These are phyloP conservation scores for Agrilus biguttatus DNA, from an alignment of 2,888 invertebrate genomes.

Conservation along the genomic window DNA sequence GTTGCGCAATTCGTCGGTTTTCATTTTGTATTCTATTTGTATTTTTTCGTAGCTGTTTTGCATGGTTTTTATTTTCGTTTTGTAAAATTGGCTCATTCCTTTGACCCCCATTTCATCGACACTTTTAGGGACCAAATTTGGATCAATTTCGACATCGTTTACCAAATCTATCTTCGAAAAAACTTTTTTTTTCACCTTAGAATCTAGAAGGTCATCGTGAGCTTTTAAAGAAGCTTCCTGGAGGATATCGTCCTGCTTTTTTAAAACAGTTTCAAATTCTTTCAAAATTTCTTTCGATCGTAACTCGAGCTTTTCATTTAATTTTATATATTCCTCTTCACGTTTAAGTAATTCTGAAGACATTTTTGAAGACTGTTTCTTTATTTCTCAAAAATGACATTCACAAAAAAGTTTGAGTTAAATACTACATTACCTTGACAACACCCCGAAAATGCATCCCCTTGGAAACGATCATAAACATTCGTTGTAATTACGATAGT, in stretches of 20 bases:
- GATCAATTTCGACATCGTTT: conserved; percentile 1
- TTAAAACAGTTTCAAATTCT: conserved; percentile 25
- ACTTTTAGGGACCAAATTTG: conserved; percentile 12
- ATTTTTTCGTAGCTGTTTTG: conserved; percentile 21
- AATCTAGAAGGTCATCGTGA: neutral
- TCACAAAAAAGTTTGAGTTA: too few species aligned
- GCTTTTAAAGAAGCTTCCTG: conserved; percentile 10
- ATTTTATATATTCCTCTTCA: conserved; percentile 27
- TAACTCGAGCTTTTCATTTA: conserved; percentile 28
- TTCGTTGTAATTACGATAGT: too few species aligned
- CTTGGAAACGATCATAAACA: too few species aligned
- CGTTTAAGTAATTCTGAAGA: conserved; percentile 23
- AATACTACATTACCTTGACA: too few species aligned
- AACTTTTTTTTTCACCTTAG: conserved; percentile 3
- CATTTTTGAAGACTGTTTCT: conserved; percentile 14
- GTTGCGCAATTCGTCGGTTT: conserved; percentile 25
- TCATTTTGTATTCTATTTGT: conserved; percentile 20
- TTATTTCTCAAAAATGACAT: too few species aligned
- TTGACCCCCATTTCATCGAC: conserved; percentile 23
- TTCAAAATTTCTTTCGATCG: conserved; percentile 25
- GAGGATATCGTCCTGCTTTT: conserved; percentile 21
- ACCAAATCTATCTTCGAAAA: neutral
- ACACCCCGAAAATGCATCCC: too few species aligned
- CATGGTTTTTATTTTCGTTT: conserved; percentile 23
- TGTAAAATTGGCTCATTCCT: conserved; percentile 22